A percentile compares a stretch with the other conserved stretches of the same genome.
Conservation (phyloP, 2,888 invertebrate genomes). For the Bimastos eiseni region DNA sequence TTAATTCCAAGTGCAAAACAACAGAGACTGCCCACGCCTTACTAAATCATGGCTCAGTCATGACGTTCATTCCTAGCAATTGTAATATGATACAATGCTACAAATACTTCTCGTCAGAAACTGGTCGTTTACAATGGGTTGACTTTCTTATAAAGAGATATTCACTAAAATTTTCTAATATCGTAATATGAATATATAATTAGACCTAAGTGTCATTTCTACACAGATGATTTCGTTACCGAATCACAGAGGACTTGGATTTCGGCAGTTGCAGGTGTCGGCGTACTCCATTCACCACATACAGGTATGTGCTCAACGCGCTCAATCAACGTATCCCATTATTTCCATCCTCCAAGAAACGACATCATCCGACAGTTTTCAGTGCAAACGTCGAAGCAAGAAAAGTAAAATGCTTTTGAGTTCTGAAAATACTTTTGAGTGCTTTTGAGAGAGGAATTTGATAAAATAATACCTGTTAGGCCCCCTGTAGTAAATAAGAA, state of each 20-base stretch:
- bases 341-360: conserved; percentile 15
- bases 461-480: too few species aligned
- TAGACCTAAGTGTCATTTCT: neutral
- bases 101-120: neutral
- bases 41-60: too few species aligned
- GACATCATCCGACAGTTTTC: neutral
- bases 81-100: too few species aligned
- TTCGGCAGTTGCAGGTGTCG: conserved; percentile 23
- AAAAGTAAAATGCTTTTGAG: neutral
- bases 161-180: neutral
- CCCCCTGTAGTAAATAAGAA: too few species aligned
- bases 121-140: neutral
- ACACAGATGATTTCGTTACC: neutral
- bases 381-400: neutral
- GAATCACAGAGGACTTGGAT: conserved; percentile 26
- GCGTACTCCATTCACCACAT: too few species aligned
- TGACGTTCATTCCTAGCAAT: too few species aligned
- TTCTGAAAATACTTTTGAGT: too few species aligned
- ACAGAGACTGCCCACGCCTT: too few species aligned
- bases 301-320: too few species aligned
- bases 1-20: too few species aligned
- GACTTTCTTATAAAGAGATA: neutral
- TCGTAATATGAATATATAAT: neutral
- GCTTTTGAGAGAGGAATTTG: too few species aligned
- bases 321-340: too few species aligned